Base-by-base conservation (phyloP, 2,113 vertebrate species). In the Dendropsophus ebraccatus region DNA sequence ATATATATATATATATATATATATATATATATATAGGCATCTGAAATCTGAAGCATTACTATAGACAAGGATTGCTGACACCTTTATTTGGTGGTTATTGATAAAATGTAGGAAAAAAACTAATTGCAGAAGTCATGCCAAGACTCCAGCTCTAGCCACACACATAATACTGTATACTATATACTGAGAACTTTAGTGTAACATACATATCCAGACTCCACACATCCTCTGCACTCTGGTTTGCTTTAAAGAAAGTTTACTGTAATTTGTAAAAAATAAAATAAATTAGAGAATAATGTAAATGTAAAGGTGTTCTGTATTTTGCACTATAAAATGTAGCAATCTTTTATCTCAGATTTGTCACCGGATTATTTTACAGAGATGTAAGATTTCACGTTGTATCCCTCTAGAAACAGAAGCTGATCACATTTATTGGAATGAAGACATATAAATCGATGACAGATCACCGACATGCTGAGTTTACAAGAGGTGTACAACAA, bases 381-480 rank as follows among this genome's bases (percentile, higher is more conserved):
- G 5, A 5, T 16, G 16, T 7, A 75, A 21, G 47, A 19, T 23
- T 72, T n/a, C 25, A n/a, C n/a, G n/a, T 83, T 58, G 45, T 45
- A 47, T 41, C 41, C 2, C 21, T 9, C 37, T 58, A 58, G 91
- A 91, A 92, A 93, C 93, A 90, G 80, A 90, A 93, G 94, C 94
- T 92, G 91, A 95, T 95, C 91, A 81, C 87, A 91, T 94, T 90
- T 93, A 90, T 94, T 91, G 91, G 92, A 93, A 97, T 96, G 91
- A 93, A 96, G 95, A 96, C 92, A 86, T 94, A 93, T 93, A 95
- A 95, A 95, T 95, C 92, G 91, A 95, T 96, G 94, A 95, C 94
- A 96, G 94, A 93, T 93, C 88, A 93, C 88, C 82, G 94, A 92
- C 94, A 94, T 77, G 95, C 94, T 94, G 94, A 85, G 91, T 92